phyloP scores from a whole-genome alignment of 2,888 invertebrate species.

The Noctua janthina region DNA sequence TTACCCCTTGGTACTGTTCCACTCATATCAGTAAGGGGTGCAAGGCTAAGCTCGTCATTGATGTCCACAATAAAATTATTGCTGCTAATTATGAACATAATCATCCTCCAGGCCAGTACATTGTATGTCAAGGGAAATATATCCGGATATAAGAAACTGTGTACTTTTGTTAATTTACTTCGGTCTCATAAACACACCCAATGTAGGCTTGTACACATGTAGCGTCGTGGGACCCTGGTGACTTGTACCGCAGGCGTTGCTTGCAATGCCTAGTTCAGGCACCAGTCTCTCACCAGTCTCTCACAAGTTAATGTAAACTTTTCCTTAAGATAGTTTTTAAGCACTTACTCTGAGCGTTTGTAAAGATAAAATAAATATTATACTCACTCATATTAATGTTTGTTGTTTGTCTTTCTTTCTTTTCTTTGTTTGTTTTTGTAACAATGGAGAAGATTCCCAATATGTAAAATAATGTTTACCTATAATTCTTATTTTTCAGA shows the following conservation, averaged over 20 bases:
- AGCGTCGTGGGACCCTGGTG: neutral
- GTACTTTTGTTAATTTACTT: neutral
- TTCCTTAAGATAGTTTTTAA: neutral
- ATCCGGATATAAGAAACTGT: slow-evolving; percentile 20
- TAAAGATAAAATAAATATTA: neutral
- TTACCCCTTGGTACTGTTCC: slow-evolving; percentile 57
- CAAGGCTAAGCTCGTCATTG: slow-evolving; percentile 38
- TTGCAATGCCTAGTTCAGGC: neutral
- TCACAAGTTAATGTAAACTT: neutral
- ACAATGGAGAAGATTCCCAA: too few relatives aligned
- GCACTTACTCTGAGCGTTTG: neutral
- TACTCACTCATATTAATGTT: too few relatives aligned
- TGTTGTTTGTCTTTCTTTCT: neutral
- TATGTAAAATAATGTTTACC: too few relatives aligned
- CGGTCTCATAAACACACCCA: neutral
- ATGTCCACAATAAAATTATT: slow-evolving; percentile 2
- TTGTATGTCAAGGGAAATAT: slow-evolving; percentile 35
- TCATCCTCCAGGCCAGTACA: slow-evolving; percentile 32
- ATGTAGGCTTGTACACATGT: neutral
- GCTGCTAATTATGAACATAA: slow-evolving; percentile 41
- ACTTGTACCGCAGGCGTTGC: neutral
- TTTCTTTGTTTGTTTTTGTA: neutral
- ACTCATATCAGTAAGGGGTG: slow-evolving; percentile 52
- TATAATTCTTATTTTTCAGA: slow-evolving; percentile 16
- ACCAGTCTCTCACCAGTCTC: neutral